Base-by-base conservation (phyloP, 2,888 invertebrate species). In the Podotricha telesiphe region DNA sequence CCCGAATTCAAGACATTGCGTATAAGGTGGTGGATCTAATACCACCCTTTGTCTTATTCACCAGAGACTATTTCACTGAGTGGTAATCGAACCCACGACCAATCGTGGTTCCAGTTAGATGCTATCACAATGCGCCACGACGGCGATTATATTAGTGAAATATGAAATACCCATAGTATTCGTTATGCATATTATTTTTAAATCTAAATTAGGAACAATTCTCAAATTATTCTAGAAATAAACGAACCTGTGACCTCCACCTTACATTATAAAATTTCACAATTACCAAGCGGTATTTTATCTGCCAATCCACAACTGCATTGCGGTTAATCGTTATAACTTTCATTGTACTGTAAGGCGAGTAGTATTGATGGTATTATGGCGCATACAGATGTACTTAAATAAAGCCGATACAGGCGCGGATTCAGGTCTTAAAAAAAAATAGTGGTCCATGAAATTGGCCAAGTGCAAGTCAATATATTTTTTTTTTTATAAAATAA, bases 291-390 rank as follows among this genome's bases (percentile, higher is more conserved):
- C 11, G n/a, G n/a, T 22, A 22, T 10, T 8, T 10, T 45, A 59
- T 22, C 59, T 59, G 59, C 59, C 59, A 59, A 59, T 59, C 45
- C 45, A 59, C 58, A 42, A 58, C 59, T 59, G 59, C 59, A 59
- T 45, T 59, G 59, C 59, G 59, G 42, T 59, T 59, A 45, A 58
- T 20, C 20, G 42, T 42, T 42, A 58, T 40, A 20, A 40, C 58
- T 22, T 42, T 42, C 22, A 20, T 42, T 58, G 20, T 40, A n/a
- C n/a, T n/a, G n/a, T 28, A 59, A 55, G 34, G 55, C 17, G 17
- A 37, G 34, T 42, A 1, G 13, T 55, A 37, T 55, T 55, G 34
- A 47, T 34, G 34, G 28, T 17, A 37, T 37, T 55, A 6, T 37
- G 11, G 34, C 34, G 17, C 11, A 17, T 34, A 11, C 13, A 13